phyloP scores from a whole-genome alignment of 2,888 invertebrate genomes.

The Caenorhabditis sp. region DNA sequence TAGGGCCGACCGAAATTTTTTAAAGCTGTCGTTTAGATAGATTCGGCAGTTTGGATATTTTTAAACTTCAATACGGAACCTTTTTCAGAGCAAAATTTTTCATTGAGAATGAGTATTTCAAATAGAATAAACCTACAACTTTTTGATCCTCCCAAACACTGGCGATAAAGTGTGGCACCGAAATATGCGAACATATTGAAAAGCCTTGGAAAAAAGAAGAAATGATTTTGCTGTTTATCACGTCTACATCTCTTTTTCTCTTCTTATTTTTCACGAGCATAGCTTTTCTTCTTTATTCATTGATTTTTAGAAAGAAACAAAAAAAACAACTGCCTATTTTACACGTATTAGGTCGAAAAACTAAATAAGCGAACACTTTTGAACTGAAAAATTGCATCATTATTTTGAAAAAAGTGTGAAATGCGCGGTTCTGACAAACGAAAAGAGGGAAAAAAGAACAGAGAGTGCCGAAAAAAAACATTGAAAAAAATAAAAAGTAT shows the following conservation, averaged over 20 bases:
- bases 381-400: slow-evolving; percentile 3
- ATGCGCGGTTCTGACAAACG: neutral
- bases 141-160: slow-evolving; percentile 13
- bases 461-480: neutral
- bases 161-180: slow-evolving; percentile 35
- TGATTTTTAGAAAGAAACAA: neutral
- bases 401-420: neutral
- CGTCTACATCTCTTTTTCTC: neutral
- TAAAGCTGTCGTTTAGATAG: too few relatives aligned
- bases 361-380: neutral
- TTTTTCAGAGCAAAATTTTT: too few relatives aligned
- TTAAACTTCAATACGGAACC: too few relatives aligned
- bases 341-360: neutral
- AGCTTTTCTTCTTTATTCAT: neutral
- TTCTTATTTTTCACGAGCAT: neutral
- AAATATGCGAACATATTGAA: slow-evolving; percentile 26
- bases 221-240: slow-evolving; percentile 1
- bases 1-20: too few relatives aligned
- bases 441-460: neutral
- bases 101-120: too few relatives aligned
- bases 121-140: neutral
- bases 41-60: too few relatives aligned
- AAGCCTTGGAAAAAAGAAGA: neutral
- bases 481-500: slow-evolving; percentile 10
- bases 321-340: neutral